Percentiles rank a stretch among this genome's conserved stretches.
These are phyloP conservation scores for Coelopa pilipes DNA, from an alignment of 2,888 invertebrate species.

Conservation along the genomic window DNA sequence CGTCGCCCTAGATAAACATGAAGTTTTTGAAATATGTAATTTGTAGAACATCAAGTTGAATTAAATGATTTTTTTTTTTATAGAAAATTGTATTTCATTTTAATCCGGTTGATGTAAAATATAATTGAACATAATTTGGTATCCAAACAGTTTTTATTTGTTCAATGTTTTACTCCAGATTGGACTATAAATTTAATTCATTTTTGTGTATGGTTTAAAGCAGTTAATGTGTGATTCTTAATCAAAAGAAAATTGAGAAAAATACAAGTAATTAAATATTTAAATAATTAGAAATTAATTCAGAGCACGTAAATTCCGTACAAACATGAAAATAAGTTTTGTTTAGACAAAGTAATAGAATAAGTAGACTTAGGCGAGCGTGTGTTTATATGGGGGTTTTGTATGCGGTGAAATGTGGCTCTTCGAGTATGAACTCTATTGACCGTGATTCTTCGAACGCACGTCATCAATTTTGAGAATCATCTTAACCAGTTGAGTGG, in stretches of 20 bases:
- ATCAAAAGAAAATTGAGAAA: constrained; percentile 15
- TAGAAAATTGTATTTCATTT: too few species aligned
- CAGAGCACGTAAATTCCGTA: constrained; percentile 9
- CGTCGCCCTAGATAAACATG: too few species aligned
- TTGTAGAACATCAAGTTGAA: too few species aligned
- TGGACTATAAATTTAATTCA: not conserved
- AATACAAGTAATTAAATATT: constrained; percentile 10
- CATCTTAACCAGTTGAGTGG: constrained; percentile 99
- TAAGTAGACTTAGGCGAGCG: constrained; percentile 44
- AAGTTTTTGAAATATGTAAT: too few species aligned
- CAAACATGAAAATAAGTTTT: not conserved
- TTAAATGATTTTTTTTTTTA: too few species aligned
- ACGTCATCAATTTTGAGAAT: constrained; percentile 99
- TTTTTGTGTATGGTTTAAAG: constrained; percentile 13
- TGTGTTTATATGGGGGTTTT: constrained; percentile 36
- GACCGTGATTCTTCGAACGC: constrained; percentile 71
- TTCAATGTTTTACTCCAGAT: not conserved
- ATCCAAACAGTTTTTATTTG: constrained; percentile 10
- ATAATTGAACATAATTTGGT: not conserved
- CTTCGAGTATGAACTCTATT: constrained; percentile 19
- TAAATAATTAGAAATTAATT: constrained; percentile 1
- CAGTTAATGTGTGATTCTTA: not conserved
- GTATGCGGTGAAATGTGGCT: constrained; percentile 44
- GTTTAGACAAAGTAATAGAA: constrained; percentile 8
- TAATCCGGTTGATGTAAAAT: not conserved